Conservation (phyloP, 2,888 invertebrate species). For the Teleiodes luculella region DNA sequence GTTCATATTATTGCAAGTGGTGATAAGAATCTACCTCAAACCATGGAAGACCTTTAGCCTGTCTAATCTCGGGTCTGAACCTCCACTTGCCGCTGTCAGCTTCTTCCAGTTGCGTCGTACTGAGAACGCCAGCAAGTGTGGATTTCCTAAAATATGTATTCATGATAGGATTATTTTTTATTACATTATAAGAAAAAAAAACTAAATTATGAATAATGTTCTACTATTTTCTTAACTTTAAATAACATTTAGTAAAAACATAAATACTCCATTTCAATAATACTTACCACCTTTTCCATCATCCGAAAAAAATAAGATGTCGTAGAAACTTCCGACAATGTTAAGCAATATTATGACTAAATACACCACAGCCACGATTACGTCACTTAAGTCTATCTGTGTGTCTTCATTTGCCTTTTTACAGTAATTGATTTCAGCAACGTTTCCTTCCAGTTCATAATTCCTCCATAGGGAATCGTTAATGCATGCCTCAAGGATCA, state of each 20-base stretch:
- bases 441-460: slow-evolving; percentile 47
- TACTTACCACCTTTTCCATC: slow-evolving; percentile 41
- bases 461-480: slow-evolving; percentile 50
- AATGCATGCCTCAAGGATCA: slow-evolving; percentile 53
- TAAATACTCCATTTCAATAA: too few relatives aligned
- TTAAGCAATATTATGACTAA: slow-evolving; percentile 49
- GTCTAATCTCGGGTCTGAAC: slow-evolving; percentile 50
- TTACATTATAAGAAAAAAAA: too few relatives aligned
- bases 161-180: too few relatives aligned
- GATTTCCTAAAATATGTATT: too few relatives aligned
- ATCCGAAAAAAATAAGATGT: slow-evolving; percentile 30
- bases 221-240: too few relatives aligned
- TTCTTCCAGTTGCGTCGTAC: slow-evolving; percentile 56
- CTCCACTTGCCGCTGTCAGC: slow-evolving; percentile 45
- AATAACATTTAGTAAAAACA: too few relatives aligned
- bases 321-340: slow-evolving; percentile 54
- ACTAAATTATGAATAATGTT: too few relatives aligned
- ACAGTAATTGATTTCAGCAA: slow-evolving; percentile 51
- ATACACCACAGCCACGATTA: slow-evolving; percentile 47
- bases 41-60: slow-evolving; percentile 61
- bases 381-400: slow-evolving; percentile 44
- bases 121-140: slow-evolving; percentile 58
- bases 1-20: too few relatives aligned
- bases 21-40: slow-evolving; percentile 57
- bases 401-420: slow-evolving; percentile 37